Conservation (phyloP, 2,113 vertebrate genomes). For the Syngnathus floridae region DNA sequence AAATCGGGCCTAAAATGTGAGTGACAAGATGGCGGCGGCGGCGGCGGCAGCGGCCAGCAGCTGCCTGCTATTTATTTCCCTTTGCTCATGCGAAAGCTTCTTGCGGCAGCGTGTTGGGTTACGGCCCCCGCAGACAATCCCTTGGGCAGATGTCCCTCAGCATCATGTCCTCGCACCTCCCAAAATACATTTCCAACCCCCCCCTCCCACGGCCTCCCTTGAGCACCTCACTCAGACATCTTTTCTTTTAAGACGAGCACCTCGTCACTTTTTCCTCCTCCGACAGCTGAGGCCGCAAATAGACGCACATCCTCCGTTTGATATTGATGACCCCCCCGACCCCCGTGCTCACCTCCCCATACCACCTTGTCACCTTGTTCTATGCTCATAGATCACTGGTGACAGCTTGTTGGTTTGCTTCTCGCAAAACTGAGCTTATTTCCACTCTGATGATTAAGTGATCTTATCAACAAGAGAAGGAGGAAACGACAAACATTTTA, state of each 20-base stretch:
- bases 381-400: too few relatives aligned
- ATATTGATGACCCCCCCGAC: not conserved
- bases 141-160: conserved; percentile 30
- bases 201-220: too few relatives aligned
- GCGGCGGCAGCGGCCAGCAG: not conserved
- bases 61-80: conserved; percentile 4
- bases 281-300: conserved; percentile 59
- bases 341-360: not conserved
- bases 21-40: not conserved
- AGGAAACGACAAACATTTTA: too few relatives aligned
- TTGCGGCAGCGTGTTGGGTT: not conserved
- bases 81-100: not conserved
- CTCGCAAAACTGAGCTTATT: too few relatives aligned
- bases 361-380: too few relatives aligned
- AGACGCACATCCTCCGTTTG: conserved; percentile 15
- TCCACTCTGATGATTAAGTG: too few relatives aligned
- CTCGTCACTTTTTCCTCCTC: conserved; percentile 24
- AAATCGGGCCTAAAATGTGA: not conserved
- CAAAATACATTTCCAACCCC: conserved; percentile 37
- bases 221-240: not conserved
- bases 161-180: conserved; percentile 27
- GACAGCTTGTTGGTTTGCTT: too few relatives aligned
- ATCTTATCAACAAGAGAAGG: too few relatives aligned
- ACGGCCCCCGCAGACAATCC: conserved; percentile 27
- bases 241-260: conserved; percentile 46